phyloP scores from a whole-genome alignment of 2,888 invertebrate species.

The Hetaerina titia region DNA sequence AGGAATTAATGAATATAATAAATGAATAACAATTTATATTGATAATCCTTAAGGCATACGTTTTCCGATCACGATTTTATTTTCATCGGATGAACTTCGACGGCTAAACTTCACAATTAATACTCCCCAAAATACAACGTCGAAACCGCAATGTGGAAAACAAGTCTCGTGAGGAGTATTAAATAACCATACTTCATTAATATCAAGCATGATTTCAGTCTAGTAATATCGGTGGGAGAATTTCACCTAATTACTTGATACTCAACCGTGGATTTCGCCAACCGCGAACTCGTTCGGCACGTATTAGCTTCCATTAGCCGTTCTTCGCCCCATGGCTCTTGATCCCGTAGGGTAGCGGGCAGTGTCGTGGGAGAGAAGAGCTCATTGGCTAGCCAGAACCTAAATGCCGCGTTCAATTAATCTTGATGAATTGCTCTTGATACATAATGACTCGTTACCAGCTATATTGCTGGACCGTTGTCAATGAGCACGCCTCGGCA shows the following conservation, averaged over 20 bases:
- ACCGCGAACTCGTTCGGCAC: background rate
- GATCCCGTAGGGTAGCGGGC: background rate
- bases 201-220: no score
- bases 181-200: no score
- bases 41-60: no score
- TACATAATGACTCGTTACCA: background rate
- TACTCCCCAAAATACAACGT: no score
- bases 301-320: background rate
- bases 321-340: background rate
- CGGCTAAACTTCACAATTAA: no score
- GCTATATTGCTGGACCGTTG: background rate
- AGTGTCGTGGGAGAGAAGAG: background rate
- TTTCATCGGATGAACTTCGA: no score
- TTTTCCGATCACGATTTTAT: no score
- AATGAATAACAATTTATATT: no score
- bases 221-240: no score
- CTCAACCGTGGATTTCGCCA: background rate
- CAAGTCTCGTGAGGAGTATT: no score
- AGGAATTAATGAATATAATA: no score
- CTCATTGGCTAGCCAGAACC: background rate
- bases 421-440: slow-evolving; percentile 21
- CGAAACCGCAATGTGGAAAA: no score
- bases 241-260: background rate
- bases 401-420: background rate
- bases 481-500: background rate